Evolutionary conservation across 1,140 invertebrate genomes (phyloP), one percentile per base, ranked within the genome.

Genomic region (Pseudobourletiella spinata): DNA sequence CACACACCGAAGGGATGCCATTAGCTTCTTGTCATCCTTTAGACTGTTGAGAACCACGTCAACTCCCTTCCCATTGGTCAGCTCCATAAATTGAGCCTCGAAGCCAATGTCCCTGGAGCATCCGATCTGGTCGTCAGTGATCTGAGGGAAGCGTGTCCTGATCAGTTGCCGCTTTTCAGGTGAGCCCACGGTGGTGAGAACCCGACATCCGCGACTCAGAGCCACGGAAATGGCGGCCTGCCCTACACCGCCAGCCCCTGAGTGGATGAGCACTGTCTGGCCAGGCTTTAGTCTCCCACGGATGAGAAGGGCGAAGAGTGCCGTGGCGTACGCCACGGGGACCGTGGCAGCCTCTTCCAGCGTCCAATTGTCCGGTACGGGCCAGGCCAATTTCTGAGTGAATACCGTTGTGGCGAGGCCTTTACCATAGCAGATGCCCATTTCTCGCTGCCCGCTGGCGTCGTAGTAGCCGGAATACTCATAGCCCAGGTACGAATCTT

Each of bases 401-500:
- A n/a, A n/a, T n/a, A n/a, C n/a, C n/a, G n/a, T n/a, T n/a, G n/a
- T n/a, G n/a, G n/a, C n/a, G n/a, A n/a, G n/a, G n/a, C n/a, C n/a
- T n/a, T n/a, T n/a, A n/a, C n/a, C n/a, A n/a, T n/a, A n/a, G n/a
- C n/a, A n/a, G n/a, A n/a, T n/a, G n/a, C n/a, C n/a, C n/a, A n/a
- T n/a, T n/a, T n/a, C n/a, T n/a, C n/a, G n/a, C n/a, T n/a, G n/a
- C n/a, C n/a, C n/a, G n/a, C n/a, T n/a, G n/a, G n/a, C n/a, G n/a
- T n/a, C n/a, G n/a, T n/a, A n/a, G n/a, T n/a, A n/a, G 1, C 94
- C 94, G 58, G 91, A 84, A 73, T 95, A 98, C 75, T 98, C 95
- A 69, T 98, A 79, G 60, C 95, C 95, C 25, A 98, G 79, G 65
- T 97, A 86, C 75, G 91, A 96, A 66, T 97, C 94, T 78, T 94